Percentiles rank a stretch among this genome's conserved stretches.
Evolutionary conservation across 2,888 invertebrate genomes (phyloP).

Genomic region (Heteromyza rotundicornis): DNA sequence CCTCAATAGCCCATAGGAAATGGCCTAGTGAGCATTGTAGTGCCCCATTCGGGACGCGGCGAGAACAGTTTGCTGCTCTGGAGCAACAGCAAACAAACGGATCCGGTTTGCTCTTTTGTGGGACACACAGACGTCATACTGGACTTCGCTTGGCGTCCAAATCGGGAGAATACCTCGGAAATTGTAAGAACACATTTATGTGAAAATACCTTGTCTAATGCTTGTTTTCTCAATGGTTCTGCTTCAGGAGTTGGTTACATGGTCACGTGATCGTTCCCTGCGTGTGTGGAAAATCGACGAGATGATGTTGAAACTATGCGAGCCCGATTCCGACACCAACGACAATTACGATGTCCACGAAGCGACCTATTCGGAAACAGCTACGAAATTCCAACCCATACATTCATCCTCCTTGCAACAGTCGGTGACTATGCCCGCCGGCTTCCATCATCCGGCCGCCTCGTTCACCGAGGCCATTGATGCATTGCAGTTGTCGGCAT

Average conservation of each 20-base stretch:
- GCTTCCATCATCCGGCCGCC: conserved; percentile 30
- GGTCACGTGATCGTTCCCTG: conserved; percentile 93
- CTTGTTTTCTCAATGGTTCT: not conserved
- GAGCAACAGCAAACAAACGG: conserved; percentile 73
- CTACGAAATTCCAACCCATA: conserved; percentile 41
- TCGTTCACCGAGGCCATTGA: conserved; percentile 45
- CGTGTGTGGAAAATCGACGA: conserved; percentile 91
- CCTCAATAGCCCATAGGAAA: conserved; percentile 81
- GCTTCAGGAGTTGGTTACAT: conserved; percentile 83
- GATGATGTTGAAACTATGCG: conserved; percentile 80
- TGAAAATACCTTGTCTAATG: not conserved
- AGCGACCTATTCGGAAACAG: conserved; percentile 38
- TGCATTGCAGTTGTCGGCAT: conserved; percentile 37
- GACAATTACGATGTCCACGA: conserved; percentile 58
- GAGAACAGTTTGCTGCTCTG: conserved; percentile 83
- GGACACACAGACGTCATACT: conserved; percentile 93
- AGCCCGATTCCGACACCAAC: conserved; percentile 63
- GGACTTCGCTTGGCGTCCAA: conserved; percentile 92
- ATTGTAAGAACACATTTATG: conserved; percentile 52
- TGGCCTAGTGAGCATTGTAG: conserved; percentile 88
- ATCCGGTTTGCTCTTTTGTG: conserved; percentile 88
- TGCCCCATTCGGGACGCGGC: conserved; percentile 87
- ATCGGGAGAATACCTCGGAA: conserved; percentile 63
- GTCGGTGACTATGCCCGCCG: conserved; percentile 27
- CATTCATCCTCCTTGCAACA: conserved; percentile 42